A percentile compares a stretch with the other conserved stretches of the same genome.
phyloP scores from a whole-genome alignment of 1,140 invertebrate species.

The Halesus radiatus region DNA sequence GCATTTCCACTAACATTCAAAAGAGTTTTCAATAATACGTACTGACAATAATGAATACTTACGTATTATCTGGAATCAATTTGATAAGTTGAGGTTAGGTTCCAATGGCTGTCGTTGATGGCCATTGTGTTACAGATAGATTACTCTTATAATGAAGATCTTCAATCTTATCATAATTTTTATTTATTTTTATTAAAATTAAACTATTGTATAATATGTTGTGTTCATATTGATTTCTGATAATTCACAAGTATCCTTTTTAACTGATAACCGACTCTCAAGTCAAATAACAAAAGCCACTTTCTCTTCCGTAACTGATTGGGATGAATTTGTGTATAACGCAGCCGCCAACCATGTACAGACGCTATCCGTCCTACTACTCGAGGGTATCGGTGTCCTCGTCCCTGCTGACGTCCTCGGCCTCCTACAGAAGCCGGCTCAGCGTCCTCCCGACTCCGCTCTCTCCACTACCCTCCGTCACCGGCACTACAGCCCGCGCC shows the following conservation, averaged over 20 bases:
- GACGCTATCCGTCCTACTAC: slow-evolving; percentile 54
- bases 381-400: slow-evolving; percentile 46
- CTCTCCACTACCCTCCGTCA: neutral
- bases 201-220: neutral
- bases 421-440: slow-evolving; percentile 27
- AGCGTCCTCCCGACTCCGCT: slow-evolving; percentile 13
- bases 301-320: neutral
- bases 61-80: no score
- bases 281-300: neutral
- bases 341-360: slow-evolving; percentile 47
- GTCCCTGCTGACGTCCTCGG: slow-evolving; percentile 45
- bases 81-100: no score
- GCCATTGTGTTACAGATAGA: no score
- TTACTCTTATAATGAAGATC: no score
- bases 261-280: neutral
- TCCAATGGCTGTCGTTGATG: no score
- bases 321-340: slow-evolving; percentile 6
- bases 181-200: neutral
- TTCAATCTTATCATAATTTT: neutral
- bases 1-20: no score
- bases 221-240: no score
- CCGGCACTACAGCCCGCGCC: neutral
- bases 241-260: no score
- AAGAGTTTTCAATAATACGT: no score
- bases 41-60: no score